Conservation (phyloP, 2,888 invertebrate species). For the Cryptus armator region DNA sequence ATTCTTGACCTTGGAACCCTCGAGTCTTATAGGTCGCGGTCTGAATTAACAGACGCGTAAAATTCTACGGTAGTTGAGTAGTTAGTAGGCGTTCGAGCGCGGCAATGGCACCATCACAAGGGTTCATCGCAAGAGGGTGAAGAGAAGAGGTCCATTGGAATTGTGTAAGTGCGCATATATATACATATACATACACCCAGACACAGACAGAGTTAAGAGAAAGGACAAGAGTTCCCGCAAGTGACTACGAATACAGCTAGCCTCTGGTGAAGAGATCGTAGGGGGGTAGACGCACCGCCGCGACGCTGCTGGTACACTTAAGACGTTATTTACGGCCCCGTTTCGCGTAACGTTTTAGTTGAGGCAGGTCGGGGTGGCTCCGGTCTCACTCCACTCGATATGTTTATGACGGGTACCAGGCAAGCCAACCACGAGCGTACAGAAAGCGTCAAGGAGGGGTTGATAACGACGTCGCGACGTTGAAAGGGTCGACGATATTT, state of each 20-base stretch:
- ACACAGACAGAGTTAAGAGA: background rate
- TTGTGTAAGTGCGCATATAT: conserved; percentile 1
- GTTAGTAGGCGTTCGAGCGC: conserved; percentile 38
- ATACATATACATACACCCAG: background rate
- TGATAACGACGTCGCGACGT: conserved; percentile 73
- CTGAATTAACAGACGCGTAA: conserved; percentile 53
- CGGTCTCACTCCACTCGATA: conserved; percentile 75
- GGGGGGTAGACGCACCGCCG: conserved; percentile 53
- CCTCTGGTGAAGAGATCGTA: conserved; percentile 8
- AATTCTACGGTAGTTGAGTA: conserved; percentile 46
- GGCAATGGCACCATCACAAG: conserved; percentile 40
- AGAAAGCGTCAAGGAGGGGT: conserved; percentile 70
- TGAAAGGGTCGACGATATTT: conserved; percentile 69
- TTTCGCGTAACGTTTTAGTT: conserved; percentile 82
- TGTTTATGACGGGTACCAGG: conserved; percentile 80
- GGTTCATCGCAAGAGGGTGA: conserved; percentile 47
- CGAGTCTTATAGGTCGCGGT: conserved; percentile 2
- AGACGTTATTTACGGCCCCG: conserved; percentile 84
- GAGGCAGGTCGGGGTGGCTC: conserved; percentile 80
- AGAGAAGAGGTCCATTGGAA: conserved; percentile 37
- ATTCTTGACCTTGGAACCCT: conserved; percentile 47
- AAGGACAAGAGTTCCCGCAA: background rate
- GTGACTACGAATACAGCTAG: conserved; percentile 20
- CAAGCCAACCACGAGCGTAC: conserved; percentile 43
- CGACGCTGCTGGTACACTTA: conserved; percentile 79